A percentile compares a stretch with the other conserved stretches of the same genome.
These are phyloP conservation scores for Craniophora ligustri DNA, from an alignment of 2,888 invertebrate species.

Conservation along the genomic window DNA sequence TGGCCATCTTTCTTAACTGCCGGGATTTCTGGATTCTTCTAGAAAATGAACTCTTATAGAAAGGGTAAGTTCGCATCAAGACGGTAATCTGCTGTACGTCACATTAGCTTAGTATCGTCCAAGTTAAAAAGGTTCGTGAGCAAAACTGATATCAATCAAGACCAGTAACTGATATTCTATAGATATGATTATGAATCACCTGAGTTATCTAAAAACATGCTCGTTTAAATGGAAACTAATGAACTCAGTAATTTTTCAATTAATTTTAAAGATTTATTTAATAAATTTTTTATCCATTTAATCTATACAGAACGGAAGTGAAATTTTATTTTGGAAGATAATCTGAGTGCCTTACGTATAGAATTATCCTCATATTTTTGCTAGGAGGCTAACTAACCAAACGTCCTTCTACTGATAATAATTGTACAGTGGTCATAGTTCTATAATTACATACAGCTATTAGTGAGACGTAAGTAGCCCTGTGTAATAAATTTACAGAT, in stretches of 20 bases:
- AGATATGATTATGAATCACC: slow-evolving; percentile 22
- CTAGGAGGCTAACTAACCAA: no score
- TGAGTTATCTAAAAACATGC: slow-evolving; percentile 15
- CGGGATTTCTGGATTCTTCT: slow-evolving; percentile 72
- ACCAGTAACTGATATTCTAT: slow-evolving; percentile 11
- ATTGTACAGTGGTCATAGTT: slow-evolving; percentile 38
- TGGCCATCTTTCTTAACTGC: slow-evolving; percentile 82
- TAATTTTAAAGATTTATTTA: slow-evolving; percentile 21
- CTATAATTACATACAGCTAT: slow-evolving; percentile 55
- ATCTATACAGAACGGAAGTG: no score
- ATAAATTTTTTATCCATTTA: no score
- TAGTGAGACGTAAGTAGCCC: slow-evolving; percentile 57
- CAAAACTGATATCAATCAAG: slow-evolving; percentile 4
- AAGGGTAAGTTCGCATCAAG: slow-evolving; percentile 62
- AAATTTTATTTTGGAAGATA: no score
- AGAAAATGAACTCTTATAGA: slow-evolving; percentile 73
- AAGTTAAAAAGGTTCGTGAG: slow-evolving; percentile 11
- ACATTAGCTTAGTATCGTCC: slow-evolving; percentile 42
- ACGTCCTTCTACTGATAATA: slow-evolving; percentile 38
- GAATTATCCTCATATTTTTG: no score
- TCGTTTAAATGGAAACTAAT: slow-evolving; percentile 27
- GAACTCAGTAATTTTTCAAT: slow-evolving; percentile 22
- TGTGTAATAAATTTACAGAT: slow-evolving; percentile 60
- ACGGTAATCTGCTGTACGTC: slow-evolving; percentile 48
- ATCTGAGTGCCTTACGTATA: no score